Conservation (phyloP, 2,113 vertebrate species). For the Pampusana beccarii region DNA sequence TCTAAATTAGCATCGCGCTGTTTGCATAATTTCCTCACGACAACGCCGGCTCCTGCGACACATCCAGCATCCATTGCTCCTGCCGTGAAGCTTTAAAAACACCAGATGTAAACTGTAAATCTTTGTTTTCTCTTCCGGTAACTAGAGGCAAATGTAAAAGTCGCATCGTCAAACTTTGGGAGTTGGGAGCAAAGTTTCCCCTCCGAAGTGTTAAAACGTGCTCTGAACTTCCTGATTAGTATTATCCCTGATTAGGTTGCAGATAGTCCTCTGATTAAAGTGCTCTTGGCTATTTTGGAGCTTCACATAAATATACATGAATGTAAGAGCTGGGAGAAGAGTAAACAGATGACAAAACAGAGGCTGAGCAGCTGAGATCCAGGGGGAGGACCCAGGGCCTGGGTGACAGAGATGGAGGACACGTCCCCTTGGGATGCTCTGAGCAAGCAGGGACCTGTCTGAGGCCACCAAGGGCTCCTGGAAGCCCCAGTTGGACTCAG, state of each 20-base stretch:
- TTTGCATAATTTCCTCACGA: neutral
- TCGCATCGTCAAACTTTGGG: neutral
- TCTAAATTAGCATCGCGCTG: neutral
- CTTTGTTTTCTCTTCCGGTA: neutral
- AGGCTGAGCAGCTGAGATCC: neutral
- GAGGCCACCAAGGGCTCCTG: neutral
- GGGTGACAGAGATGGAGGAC: neutral
- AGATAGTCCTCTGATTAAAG: conserved; percentile 71
- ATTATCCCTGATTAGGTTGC: conserved; percentile 67
- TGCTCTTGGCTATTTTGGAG: conserved; percentile 72
- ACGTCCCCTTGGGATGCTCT: neutral
- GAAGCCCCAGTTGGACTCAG: neutral
- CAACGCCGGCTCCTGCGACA: neutral
- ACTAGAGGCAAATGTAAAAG: neutral
- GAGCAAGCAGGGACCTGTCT: neutral
- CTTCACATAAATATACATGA: conserved; percentile 76
- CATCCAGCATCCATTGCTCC: neutral
- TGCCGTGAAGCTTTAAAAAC: neutral
- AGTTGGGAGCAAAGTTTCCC: conserved; percentile 3
- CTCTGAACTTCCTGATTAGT: conserved; percentile 68
- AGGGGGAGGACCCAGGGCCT: neutral
- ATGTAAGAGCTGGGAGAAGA: conserved; percentile 1
- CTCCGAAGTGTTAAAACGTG: conserved; percentile 18
- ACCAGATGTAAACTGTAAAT: conserved; percentile 16
- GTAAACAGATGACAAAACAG: conserved; percentile 42